phyloP scores from a whole-genome alignment of 2,797 vertebrate genomes.

The Trachops cirrhosus region DNA sequence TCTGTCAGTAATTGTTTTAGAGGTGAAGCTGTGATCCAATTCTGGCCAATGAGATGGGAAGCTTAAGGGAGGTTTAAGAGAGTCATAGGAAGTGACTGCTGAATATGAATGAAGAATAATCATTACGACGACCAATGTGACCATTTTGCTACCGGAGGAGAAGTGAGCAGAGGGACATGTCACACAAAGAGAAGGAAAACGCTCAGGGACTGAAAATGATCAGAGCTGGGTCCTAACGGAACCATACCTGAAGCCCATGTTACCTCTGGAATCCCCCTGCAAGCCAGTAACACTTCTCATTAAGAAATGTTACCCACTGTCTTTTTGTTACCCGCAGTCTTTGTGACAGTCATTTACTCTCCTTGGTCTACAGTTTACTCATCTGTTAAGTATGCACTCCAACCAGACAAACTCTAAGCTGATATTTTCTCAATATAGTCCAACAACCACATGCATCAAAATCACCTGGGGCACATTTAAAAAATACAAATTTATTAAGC shows the following conservation, averaged over 20 bases:
- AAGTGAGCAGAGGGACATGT: background rate
- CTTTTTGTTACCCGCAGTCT: background rate
- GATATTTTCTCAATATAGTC: background rate
- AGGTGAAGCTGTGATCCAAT: background rate
- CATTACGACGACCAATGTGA: accelerated
- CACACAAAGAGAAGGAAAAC: background rate
- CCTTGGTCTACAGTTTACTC: background rate
- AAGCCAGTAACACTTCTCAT: background rate
- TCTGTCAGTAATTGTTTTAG: background rate
- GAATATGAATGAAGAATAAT: background rate
- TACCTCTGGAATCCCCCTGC: background rate
- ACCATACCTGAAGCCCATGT: background rate
- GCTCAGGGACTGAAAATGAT: background rate
- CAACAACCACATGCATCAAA: background rate
- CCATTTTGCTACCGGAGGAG: background rate
- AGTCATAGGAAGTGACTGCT: background rate
- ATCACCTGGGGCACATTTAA: background rate
- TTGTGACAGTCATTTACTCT: background rate
- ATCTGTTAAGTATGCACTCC: background rate
- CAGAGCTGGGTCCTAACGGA: background rate
- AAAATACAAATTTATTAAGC: background rate
- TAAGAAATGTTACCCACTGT: background rate
- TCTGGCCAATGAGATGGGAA: background rate
- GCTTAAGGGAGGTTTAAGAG: background rate
- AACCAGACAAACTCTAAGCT: background rate